Conservation (phyloP, 2,888 invertebrate genomes). For the Bruchidius siliquastri region DNA sequence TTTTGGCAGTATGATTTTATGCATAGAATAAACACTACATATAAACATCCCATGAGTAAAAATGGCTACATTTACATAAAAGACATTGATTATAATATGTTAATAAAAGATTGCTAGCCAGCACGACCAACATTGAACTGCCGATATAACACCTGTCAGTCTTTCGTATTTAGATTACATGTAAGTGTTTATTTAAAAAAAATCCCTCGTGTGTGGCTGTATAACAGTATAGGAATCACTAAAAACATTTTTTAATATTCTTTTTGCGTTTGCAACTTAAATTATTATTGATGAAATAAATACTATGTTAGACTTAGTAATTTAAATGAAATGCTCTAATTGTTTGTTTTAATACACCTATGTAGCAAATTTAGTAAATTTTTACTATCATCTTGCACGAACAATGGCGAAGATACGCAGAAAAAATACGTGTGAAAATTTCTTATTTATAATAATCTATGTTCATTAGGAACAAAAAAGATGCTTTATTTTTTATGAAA, state of each 20-base stretch:
- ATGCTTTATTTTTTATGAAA: too few species aligned
- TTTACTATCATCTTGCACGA: not conserved
- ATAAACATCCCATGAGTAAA: too few species aligned
- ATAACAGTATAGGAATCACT: conserved; percentile 38
- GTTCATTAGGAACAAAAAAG: too few species aligned
- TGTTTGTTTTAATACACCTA: conserved; percentile 36
- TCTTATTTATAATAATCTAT: too few species aligned
- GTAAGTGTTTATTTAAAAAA: not conserved
- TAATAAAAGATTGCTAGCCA: too few species aligned
- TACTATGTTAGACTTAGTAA: conserved; percentile 36
- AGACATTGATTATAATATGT: too few species aligned
- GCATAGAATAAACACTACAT: too few species aligned
- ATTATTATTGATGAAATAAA: conserved; percentile 33
- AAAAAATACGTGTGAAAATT: conserved; percentile 24
- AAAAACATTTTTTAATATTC: conserved; percentile 25
- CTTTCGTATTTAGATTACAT: not conserved
- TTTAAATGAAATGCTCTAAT: conserved; percentile 35
- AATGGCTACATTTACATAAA: too few species aligned
- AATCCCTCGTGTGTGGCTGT: conserved; percentile 19
- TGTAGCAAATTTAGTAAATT: conserved; percentile 26
- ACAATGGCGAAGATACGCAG: conserved; percentile 16
- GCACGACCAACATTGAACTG: too few species aligned
- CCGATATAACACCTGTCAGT: not conserved
- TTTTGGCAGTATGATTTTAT: too few species aligned
- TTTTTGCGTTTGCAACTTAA: conserved; percentile 29